Conservation (phyloP, 2,797 vertebrate species). For the Oreortyx pictus region DNA sequence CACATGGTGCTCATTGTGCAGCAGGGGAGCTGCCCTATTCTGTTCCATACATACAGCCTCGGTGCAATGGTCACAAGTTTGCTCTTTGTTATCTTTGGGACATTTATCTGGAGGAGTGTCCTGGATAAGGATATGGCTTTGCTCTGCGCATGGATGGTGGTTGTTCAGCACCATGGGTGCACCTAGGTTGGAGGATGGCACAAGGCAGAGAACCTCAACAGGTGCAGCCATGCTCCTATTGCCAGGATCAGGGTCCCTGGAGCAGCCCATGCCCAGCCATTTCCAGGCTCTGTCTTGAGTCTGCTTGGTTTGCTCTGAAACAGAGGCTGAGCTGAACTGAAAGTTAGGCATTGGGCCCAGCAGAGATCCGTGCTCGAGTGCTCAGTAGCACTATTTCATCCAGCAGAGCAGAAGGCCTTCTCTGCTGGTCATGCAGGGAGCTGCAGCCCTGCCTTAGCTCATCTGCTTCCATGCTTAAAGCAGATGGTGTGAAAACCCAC, state of each 20-base stretch:
- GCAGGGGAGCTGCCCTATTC: neutral
- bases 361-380: fast-evolving
- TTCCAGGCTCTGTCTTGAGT: neutral
- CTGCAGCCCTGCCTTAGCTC: neutral
- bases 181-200: neutral
- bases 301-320: neutral
- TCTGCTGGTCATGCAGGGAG: neutral
- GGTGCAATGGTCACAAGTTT: neutral
- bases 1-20: fast-evolving
- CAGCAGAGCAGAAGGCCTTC: neutral
- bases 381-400: neutral
- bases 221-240: neutral
- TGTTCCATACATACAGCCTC: neutral
- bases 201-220: neutral
- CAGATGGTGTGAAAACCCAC: neutral
- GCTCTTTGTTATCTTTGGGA: neutral
- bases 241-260: neutral
- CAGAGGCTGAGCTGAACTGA: neutral
- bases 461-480: neutral
- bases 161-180: neutral
- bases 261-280: neutral
- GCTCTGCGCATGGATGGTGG: neutral
- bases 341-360: neutral
- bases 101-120: neutral
- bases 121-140: neutral